Base-by-base conservation (phyloP, 2,113 vertebrate genomes). In the Perognathus longimembris region DNA sequence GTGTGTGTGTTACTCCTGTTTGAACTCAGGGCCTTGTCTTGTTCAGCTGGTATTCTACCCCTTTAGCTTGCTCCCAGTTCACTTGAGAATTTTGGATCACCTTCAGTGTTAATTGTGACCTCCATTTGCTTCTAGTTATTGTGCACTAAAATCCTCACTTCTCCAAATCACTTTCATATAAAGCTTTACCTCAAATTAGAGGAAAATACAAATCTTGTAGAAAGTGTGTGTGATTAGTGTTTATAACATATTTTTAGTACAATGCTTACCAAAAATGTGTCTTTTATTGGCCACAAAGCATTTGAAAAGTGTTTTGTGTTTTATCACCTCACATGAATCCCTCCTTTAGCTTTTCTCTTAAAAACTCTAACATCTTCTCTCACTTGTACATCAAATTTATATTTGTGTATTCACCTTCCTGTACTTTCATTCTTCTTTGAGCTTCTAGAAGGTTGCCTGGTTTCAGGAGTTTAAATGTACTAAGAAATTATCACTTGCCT, bases 401-500 rank as follows among this genome's bases (percentile, higher is more conserved):
- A 10, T 22, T 6, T 90, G 77, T 63, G 2, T 40, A 30, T 79
- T 85, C 77, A 74, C 36, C 63, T 45, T 77, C 30, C 22, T 34
- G 9, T 8, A 63, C 76, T 95, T 84, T 86, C 32, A 63, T 76
- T 84, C 54, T 59, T 34, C 45, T 90, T 66, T 30, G 54, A 69
- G 57, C 80, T 95, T 85, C 42, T 3, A 38, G 83, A 30, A 32
- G 34, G 57, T 59, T 91, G 50, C 30, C 38, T n/a, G 70, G 70
- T 74, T 88, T 93, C 82, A 79, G 74, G 54, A 91, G 93, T 71
- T 93, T 76, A 86, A 82, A 88, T 57, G 36, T 57, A 79, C 84
- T 30, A 57, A 84, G 77, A 88, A 50, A 61, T 14, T n/a, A 63
- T 42, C 3, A 2, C 7, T 75, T 45, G 15, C 54, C 38, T 36